Base-by-base conservation (phyloP, 2,888 invertebrate genomes). In the Lingula anatina region DNA sequence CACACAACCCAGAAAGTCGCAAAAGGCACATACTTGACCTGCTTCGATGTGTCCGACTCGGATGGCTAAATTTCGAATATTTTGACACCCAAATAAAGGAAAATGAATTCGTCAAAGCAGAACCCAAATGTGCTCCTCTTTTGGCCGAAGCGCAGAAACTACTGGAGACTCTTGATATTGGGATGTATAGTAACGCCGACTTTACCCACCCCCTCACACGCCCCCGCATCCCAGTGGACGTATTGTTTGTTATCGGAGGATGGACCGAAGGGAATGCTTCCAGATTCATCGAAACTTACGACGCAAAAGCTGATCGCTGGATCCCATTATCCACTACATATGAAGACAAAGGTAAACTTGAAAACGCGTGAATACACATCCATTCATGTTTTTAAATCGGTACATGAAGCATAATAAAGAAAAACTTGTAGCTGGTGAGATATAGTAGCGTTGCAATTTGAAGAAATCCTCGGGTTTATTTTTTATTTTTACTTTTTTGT, bases 81-180 rank as follows among this genome's bases (percentile, higher is more conserved):
- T 94, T 94, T 75, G 82, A 92, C 73, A 92, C 93, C 74, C 86
- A 87, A 69, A 90, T 78, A 24, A 75, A 75, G 74, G 88, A 89
- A 57, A 90, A 94, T 74, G 86, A 86, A 0, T 92, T 89, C 74
- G 90, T 95, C 0, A 83, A 84, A 12, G 86, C n/a, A n/a, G n/a
- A n/a, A n/a, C n/a, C n/a, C n/a, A 86, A 45, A 87, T 88, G 68
- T 9, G n/a, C 9, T 35, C 35, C n/a, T 35, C n/a, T n/a, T n/a
- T 18, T n/a, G n/a, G n/a, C n/a, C n/a, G n/a, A n/a, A n/a, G n/a
- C n/a, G n/a, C n/a, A n/a, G 36, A 89, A 89, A 71, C 93, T 93
- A 75, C 82, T 94, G 42, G 92, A 92, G 78, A 92, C 93, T 73
- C 81, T 94, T 68, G 92, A 93, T 79, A 89, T 90, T 84, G 89